These are phyloP conservation scores for Anas bernieri DNA, from an alignment of 2,797 vertebrate species.

Conservation along the genomic window DNA sequence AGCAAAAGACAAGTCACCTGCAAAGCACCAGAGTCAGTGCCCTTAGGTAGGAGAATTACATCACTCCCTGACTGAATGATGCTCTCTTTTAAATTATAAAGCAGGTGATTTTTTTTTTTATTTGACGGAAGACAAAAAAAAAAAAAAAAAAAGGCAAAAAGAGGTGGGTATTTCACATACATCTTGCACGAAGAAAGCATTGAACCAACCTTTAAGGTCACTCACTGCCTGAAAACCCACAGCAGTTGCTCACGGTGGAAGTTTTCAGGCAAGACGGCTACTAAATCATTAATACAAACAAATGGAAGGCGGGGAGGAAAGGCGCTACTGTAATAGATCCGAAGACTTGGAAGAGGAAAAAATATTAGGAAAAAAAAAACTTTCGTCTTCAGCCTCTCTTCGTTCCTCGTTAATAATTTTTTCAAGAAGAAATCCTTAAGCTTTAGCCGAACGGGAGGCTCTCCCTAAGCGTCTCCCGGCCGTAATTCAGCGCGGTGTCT, in stretches of 20 bases:
- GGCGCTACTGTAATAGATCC: conserved; percentile 78
- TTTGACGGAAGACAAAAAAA: background rate
- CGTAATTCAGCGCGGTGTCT: conserved; percentile 22
- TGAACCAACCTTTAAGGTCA: conserved; percentile 80
- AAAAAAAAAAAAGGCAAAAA: background rate
- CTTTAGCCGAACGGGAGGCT: conserved; percentile 16
- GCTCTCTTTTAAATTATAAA: conserved; percentile 70
- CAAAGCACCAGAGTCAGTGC: conserved; percentile 77
- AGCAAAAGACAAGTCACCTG: conserved; percentile 81
- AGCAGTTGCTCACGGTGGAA: conserved; percentile 78
- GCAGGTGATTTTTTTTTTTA: conserved; percentile 44
- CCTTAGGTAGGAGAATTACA: conserved; percentile 81
- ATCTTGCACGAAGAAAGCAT: conserved; percentile 69
- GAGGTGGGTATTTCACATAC: conserved; percentile 62
- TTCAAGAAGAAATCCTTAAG: background rate
- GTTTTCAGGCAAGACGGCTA: conserved; percentile 84
- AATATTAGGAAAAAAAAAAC: conserved; percentile 14
- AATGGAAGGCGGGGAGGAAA: conserved; percentile 81
- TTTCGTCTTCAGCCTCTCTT: conserved; percentile 39
- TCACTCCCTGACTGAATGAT: conserved; percentile 73
- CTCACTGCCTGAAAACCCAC: conserved; percentile 79
- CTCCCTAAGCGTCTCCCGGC: conserved; percentile 55
- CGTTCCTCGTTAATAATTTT: background rate
- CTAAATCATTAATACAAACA: conserved; percentile 88
- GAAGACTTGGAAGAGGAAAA: conserved; percentile 55